Evolutionary conservation across 2,888 invertebrate genomes (phyloP).

Genomic region (Agonopterix heracliana): DNA sequence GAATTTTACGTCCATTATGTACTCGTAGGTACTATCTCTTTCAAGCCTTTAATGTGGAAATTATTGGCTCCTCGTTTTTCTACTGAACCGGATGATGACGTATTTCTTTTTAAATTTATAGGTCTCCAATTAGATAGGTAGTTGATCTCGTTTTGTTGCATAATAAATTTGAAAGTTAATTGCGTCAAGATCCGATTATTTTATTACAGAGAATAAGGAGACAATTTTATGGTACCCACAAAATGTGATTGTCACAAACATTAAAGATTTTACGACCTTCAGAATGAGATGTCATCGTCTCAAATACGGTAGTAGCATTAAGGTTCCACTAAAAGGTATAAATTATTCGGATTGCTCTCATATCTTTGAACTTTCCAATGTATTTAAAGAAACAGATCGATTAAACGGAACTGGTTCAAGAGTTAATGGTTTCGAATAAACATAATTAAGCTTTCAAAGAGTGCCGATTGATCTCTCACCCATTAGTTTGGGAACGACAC

Average conservation of each 20-base stretch:
- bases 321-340: constrained; percentile 20
- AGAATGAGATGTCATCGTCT: constrained; percentile 41
- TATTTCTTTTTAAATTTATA: too few relatives aligned
- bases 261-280: background rate
- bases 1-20: constrained; percentile 2
- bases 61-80: too few relatives aligned
- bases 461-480: constrained; percentile 52
- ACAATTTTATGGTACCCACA: too few relatives aligned
- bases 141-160: too few relatives aligned
- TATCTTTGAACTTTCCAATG: constrained; percentile 42
- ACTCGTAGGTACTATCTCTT: constrained; percentile 4
- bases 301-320: constrained; percentile 29
- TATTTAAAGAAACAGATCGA: constrained; percentile 43
- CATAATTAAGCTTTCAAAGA: constrained; percentile 69
- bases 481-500: constrained; percentile 57
- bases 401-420: constrained; percentile 53
- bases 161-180: constrained; percentile 1
- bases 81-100: too few relatives aligned
- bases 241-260: too few relatives aligned
- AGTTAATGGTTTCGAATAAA: constrained; percentile 63
- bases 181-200: constrained; percentile 22
- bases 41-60: constrained; percentile 1
- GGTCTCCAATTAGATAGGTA: too few relatives aligned
- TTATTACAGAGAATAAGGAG: constrained; percentile 4
- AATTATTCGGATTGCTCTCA: constrained; percentile 23